Conservation (phyloP, 2,888 invertebrate genomes). For the Cryptus viduatorius region DNA sequence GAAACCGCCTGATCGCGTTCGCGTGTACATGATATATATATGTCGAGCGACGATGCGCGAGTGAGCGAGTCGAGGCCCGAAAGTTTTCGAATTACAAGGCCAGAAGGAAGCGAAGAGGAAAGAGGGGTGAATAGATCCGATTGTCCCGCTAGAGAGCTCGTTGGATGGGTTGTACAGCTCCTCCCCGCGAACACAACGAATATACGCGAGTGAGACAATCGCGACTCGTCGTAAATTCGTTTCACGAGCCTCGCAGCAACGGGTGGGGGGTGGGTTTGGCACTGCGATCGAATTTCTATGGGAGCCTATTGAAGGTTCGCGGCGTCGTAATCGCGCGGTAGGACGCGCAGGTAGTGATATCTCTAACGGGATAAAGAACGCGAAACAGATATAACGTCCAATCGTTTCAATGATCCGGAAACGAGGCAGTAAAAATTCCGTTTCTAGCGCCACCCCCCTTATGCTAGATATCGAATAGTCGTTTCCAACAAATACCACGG, state of each 20-base stretch:
- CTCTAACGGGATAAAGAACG: slow-evolving; percentile 6
- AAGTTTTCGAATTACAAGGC: slow-evolving; percentile 44
- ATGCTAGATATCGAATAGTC: slow-evolving; percentile 33
- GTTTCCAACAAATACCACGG: slow-evolving; percentile 3
- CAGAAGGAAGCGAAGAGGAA: not conserved
- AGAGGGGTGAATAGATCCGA: not conserved
- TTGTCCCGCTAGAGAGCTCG: not conserved
- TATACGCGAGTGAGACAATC: not conserved
- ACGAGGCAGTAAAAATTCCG: slow-evolving; percentile 42
- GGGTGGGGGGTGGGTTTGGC: not conserved
- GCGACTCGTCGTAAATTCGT: slow-evolving; percentile 6
- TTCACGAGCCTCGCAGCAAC: not conserved
- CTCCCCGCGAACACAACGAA: not conserved
- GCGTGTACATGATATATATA: slow-evolving; percentile 7
- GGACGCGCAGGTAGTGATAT: not conserved
- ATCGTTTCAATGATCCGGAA: slow-evolving; percentile 54
- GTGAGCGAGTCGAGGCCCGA: not conserved
- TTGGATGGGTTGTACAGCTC: not conserved
- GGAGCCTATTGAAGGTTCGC: not conserved
- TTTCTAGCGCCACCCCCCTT: not conserved
- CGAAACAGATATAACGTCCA: slow-evolving; percentile 17
- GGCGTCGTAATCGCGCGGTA: not conserved
- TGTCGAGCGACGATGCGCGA: not conserved
- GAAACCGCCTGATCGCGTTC: slow-evolving; percentile 43
- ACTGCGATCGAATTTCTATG: slow-evolving; percentile 18